Evolutionary conservation across 2,797 vertebrate genomes (phyloP).

Genomic region (Sebastes trivittatus): DNA sequence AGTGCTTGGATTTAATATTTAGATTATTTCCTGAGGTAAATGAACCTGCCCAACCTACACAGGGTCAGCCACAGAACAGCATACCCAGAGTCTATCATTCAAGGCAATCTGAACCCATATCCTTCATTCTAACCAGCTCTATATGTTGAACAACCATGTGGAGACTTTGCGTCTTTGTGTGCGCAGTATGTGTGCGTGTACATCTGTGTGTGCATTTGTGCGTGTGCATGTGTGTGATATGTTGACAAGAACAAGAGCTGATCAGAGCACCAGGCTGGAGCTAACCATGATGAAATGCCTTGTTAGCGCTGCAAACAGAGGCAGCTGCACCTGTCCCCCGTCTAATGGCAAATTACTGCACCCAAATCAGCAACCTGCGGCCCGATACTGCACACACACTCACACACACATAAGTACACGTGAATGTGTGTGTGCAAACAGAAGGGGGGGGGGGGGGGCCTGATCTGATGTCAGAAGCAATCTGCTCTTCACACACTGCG

Average conservation of each 20-base stretch:
- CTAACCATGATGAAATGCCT: slow-evolving; percentile 84
- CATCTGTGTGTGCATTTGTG: not conserved
- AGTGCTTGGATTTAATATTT: not conserved
- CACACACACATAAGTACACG: not conserved
- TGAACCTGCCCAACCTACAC: not conserved
- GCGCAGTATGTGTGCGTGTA: not conserved
- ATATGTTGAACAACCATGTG: not conserved
- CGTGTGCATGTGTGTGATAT: slow-evolving; percentile 27
- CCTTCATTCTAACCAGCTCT: not conserved
- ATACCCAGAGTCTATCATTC: not conserved
- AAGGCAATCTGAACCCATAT: not conserved
- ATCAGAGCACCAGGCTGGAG: slow-evolving; percentile 65
- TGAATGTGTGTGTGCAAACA: slow-evolving; percentile 1
- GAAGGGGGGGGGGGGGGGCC: not conserved
- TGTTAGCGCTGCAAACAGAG: slow-evolving; percentile 76
- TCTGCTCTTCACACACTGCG: slow-evolving; percentile 52
- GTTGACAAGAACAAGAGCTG: slow-evolving; percentile 72
- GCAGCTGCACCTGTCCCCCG: slow-evolving; percentile 81
- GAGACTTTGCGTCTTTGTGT: not conserved
- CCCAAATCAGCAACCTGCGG: slow-evolving; percentile 81
- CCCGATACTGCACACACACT: slow-evolving; percentile 36
- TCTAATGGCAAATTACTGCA: slow-evolving; percentile 84
- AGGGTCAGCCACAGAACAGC: not conserved
- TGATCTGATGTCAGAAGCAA: slow-evolving; percentile 58
- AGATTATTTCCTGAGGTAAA: not conserved